phyloP scores from a whole-genome alignment of 30 jellyfish, hydroid and myxozoan genomes.

The Aurelia aurita complex sp. Pacific region DNA sequence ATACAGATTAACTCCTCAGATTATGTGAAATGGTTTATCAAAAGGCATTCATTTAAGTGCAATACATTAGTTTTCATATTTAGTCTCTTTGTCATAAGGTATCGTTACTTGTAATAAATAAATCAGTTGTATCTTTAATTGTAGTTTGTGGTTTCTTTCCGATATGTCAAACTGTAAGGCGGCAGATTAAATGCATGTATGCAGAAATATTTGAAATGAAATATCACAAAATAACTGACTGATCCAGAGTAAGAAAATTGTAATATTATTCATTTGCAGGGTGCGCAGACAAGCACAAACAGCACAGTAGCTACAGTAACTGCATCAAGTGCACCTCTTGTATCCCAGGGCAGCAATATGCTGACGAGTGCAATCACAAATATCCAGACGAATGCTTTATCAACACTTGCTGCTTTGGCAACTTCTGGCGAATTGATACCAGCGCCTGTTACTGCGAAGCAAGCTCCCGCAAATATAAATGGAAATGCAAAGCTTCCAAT shows the following conservation, averaged over 20 bases:
- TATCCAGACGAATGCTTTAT: conserved; percentile 83
- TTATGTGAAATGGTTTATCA: too few relatives aligned
- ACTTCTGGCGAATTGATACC: conserved; percentile 67
- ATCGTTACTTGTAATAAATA: neutral
- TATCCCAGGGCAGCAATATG: conserved; percentile 29
- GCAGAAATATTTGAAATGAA: too few relatives aligned
- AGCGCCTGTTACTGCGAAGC: conserved; percentile 25
- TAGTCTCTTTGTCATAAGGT: neutral
- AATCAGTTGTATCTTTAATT: neutral
- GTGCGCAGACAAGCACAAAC: conserved; percentile 50
- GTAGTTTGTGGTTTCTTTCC: too few relatives aligned
- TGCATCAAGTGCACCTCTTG: conserved; percentile 38
- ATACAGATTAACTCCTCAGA: too few relatives aligned
- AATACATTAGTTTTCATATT: neutral
- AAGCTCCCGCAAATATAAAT: conserved; percentile 14
- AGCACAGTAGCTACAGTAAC: conserved; percentile 58
- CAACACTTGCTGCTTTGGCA: conserved; percentile 99
- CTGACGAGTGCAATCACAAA: conserved; percentile 64
- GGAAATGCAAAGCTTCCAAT: conserved; percentile 35
- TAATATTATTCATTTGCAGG: conserved; percentile 3
- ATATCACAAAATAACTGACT: neutral
- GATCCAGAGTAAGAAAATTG: neutral
- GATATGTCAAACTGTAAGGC: too few relatives aligned
- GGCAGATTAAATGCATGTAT: too few relatives aligned
- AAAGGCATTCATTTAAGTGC: too few relatives aligned